A percentile compares a stretch with the other conserved stretches of the same genome.
Conservation (phyloP, 2,888 invertebrate genomes). For the Synergus laeviventris region DNA sequence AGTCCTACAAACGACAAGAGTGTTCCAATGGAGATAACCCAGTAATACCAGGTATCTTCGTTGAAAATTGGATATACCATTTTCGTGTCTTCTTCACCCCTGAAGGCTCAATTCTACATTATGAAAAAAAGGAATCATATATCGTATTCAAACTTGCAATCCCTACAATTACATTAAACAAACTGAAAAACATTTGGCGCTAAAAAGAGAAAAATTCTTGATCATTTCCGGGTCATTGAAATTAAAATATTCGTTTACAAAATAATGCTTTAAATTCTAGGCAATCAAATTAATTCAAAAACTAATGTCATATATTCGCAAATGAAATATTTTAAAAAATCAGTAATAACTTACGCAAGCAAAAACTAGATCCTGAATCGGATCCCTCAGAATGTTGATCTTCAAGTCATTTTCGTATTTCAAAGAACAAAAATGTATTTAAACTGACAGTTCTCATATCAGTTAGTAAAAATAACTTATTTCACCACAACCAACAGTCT, state of each 20-base stretch:
- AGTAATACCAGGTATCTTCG: slow-evolving; percentile 72
- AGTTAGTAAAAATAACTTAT: neutral
- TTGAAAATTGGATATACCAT: slow-evolving; percentile 68
- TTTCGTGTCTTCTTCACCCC: slow-evolving; percentile 47
- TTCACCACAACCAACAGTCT: neutral
- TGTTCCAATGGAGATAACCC: slow-evolving; percentile 71
- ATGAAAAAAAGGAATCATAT: neutral
- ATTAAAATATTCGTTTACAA: too few relatives aligned
- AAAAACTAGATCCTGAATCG: slow-evolving; percentile 16
- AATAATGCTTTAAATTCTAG: too few relatives aligned
- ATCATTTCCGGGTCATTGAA: too few relatives aligned
- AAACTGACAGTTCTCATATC: slow-evolving; percentile 8
- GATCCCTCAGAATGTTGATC: neutral
- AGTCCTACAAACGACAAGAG: slow-evolving; percentile 77
- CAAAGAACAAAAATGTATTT: neutral
- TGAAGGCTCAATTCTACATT: slow-evolving; percentile 1
- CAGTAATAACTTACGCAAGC: neutral
- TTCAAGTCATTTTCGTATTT: slow-evolving; percentile 33
- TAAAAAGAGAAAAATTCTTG: too few relatives aligned
- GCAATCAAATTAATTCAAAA: neutral
- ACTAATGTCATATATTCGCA: neutral
- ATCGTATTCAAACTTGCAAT: neutral
- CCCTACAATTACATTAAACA: too few relatives aligned
- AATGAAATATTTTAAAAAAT: neutral
- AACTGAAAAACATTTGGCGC: too few relatives aligned